Conservation (phyloP, 1,140 invertebrate species). For the Ceratosolen fusciceps region DNA sequence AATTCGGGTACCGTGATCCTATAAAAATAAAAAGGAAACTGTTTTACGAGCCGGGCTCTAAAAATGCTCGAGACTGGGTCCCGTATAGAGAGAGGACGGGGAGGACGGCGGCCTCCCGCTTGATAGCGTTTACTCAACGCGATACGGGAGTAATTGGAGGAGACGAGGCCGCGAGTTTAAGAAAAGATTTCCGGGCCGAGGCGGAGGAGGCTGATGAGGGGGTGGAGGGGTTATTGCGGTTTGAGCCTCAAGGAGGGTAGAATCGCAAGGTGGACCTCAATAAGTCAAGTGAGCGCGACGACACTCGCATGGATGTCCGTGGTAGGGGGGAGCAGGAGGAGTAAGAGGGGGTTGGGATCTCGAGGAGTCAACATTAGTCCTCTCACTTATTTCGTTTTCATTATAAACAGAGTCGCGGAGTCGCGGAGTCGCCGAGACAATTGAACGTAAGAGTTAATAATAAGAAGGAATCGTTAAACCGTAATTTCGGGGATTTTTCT, state of each 20-base stretch:
- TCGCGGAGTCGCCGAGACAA: neutral
- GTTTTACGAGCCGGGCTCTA: slow-evolving; percentile 18
- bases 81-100: neutral
- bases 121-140: slow-evolving; percentile 30
- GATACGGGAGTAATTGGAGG: slow-evolving; percentile 36
- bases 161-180: slow-evolving; percentile 12
- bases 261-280: too few relatives aligned
- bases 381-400: slow-evolving; percentile 4
- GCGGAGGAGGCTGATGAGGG: neutral
- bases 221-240: too few relatives aligned
- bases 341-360: slow-evolving; percentile 1
- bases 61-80: neutral
- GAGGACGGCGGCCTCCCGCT: neutral
- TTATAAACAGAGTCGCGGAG: neutral
- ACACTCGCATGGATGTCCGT: too few relatives aligned
- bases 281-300: too few relatives aligned
- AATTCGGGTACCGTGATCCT: slow-evolving; percentile 4
- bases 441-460: slow-evolving; percentile 38
- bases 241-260: too few relatives aligned
- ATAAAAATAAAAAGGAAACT: slow-evolving; percentile 27
- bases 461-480: slow-evolving; percentile 6
- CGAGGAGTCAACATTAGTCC: slow-evolving; percentile 27
- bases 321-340: slow-evolving; percentile 23
- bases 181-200: neutral
- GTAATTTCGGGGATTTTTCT: neutral